These are phyloP conservation scores for Brassicogethes aeneus DNA, from an alignment of 2,888 invertebrate genomes.

Conservation along the genomic window DNA sequence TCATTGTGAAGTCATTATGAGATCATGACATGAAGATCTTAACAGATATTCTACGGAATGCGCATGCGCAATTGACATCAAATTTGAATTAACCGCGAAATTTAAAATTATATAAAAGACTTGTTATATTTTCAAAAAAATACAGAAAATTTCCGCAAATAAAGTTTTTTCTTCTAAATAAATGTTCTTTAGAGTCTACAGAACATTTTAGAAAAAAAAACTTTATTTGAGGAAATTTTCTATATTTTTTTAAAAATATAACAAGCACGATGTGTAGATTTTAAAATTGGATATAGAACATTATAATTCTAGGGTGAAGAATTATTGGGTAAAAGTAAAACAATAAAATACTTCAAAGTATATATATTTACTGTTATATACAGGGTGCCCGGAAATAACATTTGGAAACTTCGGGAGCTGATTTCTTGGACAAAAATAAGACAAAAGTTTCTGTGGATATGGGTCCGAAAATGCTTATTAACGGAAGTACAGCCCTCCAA, in stretches of 20 bases:
- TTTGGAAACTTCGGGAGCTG: background rate
- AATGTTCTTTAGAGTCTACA: no score
- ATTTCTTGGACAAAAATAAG: slow-evolving; percentile 2
- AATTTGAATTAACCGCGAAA: background rate
- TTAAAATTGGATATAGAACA: no score
- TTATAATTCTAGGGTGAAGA: no score
- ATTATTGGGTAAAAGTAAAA: background rate
- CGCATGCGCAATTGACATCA: background rate
- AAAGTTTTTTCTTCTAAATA: no score
- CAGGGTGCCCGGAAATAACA: background rate
- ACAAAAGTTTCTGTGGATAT: slow-evolving; percentile 5
- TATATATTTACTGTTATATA: background rate
- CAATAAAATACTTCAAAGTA: background rate
- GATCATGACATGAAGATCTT: background rate
- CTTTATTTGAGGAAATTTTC: no score
- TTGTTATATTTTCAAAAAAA: no score
- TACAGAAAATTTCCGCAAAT: no score
- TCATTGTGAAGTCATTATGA: background rate
- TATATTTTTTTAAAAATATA: no score
- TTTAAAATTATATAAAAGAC: background rate
- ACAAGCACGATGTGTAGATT: no score
- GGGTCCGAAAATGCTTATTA: slow-evolving; percentile 5
- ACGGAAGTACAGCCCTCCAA: no score
- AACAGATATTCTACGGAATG: background rate
- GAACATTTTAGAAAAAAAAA: no score